Conservation (phyloP, 2,113 vertebrate genomes). For the Pampusana beccarii region DNA sequence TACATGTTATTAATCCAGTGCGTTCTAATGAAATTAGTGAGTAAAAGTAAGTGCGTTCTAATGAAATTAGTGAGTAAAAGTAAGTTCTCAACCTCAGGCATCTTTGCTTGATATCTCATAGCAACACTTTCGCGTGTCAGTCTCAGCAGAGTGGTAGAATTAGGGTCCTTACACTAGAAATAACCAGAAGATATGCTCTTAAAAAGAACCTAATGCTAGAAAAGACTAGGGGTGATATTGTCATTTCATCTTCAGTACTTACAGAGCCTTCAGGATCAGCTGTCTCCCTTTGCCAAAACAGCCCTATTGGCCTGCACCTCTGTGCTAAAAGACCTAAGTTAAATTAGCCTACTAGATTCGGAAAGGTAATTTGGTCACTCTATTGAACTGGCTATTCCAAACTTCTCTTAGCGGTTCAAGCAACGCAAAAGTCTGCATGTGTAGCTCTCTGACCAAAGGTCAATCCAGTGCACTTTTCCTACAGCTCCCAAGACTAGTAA, state of each 20-base stretch:
- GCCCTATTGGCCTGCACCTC: not conserved
- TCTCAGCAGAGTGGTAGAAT: not conserved
- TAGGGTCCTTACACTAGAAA: not conserved
- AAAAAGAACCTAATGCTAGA: not conserved
- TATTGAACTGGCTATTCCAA: not conserved
- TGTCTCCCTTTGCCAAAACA: not conserved
- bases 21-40: not conserved
- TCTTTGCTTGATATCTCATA: not conserved
- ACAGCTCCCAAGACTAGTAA: fast-evolving
- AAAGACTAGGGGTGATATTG: too few relatives aligned
- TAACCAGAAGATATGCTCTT: not conserved
- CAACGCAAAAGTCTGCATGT: not conserved
- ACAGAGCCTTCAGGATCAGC: not conserved
- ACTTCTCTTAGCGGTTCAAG: not conserved
- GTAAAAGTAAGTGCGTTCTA: not conserved
- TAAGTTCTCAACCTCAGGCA: not conserved
- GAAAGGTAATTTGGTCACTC: not conserved
- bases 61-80: not conserved
- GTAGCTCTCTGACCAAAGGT: not conserved
- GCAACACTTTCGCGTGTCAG: fast-evolving
- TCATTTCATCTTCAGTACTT: not conserved
- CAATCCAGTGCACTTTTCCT: not conserved
- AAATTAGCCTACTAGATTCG: not conserved
- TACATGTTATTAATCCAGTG: not conserved
- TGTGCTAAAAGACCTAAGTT: not conserved